These are phyloP conservation scores for Notarius quadriscutis DNA, from an alignment of 2,113 vertebrate genomes.

Conservation along the genomic window DNA sequence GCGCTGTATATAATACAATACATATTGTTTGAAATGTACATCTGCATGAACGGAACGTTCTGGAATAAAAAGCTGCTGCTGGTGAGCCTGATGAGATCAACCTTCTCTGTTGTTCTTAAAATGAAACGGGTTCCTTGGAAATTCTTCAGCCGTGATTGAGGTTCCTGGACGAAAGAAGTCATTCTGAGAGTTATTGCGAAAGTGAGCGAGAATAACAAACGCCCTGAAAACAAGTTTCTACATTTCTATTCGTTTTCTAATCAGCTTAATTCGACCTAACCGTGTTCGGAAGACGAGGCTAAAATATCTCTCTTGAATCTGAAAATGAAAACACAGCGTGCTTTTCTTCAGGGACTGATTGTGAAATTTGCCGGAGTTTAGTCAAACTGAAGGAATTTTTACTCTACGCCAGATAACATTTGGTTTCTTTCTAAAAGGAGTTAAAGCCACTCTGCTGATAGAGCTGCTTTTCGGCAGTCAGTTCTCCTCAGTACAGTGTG, in stretches of 20 bases:
- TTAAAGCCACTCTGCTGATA: no score
- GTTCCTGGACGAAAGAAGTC: neutral
- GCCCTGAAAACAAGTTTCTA: neutral
- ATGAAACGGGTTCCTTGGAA: neutral
- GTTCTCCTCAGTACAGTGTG: no score
- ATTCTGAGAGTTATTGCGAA: neutral
- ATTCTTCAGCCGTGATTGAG: neutral
- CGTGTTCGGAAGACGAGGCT: neutral
- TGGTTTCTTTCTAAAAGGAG: no score
- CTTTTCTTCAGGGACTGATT: neutral
- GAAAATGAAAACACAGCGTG: neutral
- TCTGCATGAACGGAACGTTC: neutral
- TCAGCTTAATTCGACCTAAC: neutral
- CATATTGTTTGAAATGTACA: neutral
- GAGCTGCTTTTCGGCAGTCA: neutral
- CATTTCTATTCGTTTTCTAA: neutral
- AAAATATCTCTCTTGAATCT: neutral
- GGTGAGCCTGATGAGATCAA: neutral
- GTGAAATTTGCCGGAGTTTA: no score
- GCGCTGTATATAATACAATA: no score
- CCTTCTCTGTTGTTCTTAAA: neutral
- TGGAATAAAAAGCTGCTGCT: neutral
- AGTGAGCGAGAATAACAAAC: no score
- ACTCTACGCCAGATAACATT: no score
- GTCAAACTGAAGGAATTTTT: no score